phyloP scores from a whole-genome alignment of 2,797 vertebrate genomes.

The Liparis tanakae region DNA sequence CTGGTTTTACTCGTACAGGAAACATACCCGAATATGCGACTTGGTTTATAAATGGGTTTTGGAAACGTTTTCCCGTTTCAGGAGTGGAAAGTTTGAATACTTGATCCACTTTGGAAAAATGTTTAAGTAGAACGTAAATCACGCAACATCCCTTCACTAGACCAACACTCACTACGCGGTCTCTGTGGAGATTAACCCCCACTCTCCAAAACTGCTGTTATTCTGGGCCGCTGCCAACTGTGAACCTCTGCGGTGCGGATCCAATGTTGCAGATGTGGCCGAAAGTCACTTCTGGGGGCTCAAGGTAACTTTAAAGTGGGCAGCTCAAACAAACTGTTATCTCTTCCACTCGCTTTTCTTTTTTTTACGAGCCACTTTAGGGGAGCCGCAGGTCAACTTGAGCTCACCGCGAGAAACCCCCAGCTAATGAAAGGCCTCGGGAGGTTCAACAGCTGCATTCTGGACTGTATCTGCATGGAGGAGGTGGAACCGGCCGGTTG shows the following conservation, averaged over 20 bases:
- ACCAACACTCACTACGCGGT: not conserved
- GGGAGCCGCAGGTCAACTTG: conserved; percentile 33
- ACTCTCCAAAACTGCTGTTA: conserved; percentile 10
- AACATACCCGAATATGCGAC: not conserved
- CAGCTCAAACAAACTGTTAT: conserved; percentile 40
- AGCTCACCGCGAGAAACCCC: conserved; percentile 60
- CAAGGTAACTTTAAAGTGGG: conserved; percentile 15
- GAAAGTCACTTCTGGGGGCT: conserved; percentile 31
- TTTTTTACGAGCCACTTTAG: conserved; percentile 44
- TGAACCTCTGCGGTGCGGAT: conserved; percentile 20
- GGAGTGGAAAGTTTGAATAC: conserved; percentile 4
- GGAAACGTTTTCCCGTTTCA: not conserved
- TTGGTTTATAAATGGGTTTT: not conserved
- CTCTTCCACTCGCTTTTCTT: conserved; percentile 42
- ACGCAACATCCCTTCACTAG: not conserved
- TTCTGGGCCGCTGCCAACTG: conserved; percentile 8
- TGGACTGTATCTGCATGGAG: conserved; percentile 39
- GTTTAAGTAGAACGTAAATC: not conserved
- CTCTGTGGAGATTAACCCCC: conserved; percentile 7
- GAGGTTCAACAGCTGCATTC: conserved; percentile 37
- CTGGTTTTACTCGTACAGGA: not conserved
- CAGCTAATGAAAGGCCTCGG: conserved; percentile 61
- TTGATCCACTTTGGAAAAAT: conserved; percentile 2
- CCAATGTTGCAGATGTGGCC: conserved; percentile 30
- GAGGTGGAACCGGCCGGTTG: conserved; percentile 9